phyloP scores from a whole-genome alignment of 37 sponge, comb jelly and placozoan genomes.

The Haliclona indistincta region DNA sequence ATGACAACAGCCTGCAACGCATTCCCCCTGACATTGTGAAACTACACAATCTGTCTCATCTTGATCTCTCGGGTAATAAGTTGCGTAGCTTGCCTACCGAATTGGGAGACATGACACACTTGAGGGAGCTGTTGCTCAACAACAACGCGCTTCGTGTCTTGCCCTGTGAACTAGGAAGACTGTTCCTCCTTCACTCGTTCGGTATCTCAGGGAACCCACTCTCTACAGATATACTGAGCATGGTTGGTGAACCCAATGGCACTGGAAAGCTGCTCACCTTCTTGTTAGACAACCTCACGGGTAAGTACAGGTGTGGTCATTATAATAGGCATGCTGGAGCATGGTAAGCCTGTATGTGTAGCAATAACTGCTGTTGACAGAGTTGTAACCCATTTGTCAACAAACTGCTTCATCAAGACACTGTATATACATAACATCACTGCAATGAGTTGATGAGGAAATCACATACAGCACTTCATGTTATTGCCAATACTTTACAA shows the following conservation, averaged over 20 bases:
- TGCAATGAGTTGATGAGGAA: too few species aligned
- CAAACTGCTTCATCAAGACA: too few species aligned
- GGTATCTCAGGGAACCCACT: constrained; percentile 80
- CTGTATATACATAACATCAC: too few species aligned
- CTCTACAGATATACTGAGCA: constrained; percentile 63
- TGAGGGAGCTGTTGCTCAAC: constrained; percentile 86
- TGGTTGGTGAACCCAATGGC: constrained; percentile 81
- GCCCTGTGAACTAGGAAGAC: constrained; percentile 92
- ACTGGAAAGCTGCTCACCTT: constrained; percentile 80
- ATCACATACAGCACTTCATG: too few species aligned
- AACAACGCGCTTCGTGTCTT: constrained; percentile 83
- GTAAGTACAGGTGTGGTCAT: constrained; percentile 28
- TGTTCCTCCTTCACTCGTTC: constrained; percentile 79
- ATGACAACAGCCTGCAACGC: constrained; percentile 72
- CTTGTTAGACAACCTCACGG: constrained; percentile 86
- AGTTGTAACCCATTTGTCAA: too few species aligned
- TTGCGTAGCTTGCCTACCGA: constrained; percentile 87
- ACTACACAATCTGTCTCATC: constrained; percentile 63
- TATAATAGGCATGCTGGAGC: too few species aligned
- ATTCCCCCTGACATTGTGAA: constrained; percentile 85
- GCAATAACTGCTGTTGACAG: background rate
- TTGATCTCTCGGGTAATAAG: constrained; percentile 95
- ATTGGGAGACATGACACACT: constrained; percentile 93
- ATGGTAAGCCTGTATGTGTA: background rate
- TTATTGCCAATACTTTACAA: too few species aligned